Conservation (phyloP, 2,113 vertebrate species). For the Heterotilapia buettikoferi region DNA sequence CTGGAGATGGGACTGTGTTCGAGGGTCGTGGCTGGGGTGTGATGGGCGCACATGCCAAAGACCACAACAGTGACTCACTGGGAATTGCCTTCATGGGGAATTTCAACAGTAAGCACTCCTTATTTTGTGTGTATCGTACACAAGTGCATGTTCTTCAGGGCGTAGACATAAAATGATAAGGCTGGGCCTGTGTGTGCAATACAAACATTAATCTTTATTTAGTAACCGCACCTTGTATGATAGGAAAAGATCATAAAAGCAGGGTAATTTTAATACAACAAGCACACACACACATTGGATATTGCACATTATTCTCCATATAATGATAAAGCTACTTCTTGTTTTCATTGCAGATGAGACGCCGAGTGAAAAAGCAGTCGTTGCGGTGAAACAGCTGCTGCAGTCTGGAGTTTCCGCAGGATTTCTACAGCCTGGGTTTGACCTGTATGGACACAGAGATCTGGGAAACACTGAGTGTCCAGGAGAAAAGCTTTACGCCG, state of each 20-base stretch:
- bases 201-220: background rate
- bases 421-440: constrained; percentile 19
- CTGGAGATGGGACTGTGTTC: constrained; percentile 68
- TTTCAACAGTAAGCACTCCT: constrained; percentile 64
- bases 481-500: constrained; percentile 49
- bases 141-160: background rate
- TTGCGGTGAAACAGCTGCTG: constrained; percentile 44
- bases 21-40: constrained; percentile 79
- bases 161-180: background rate
- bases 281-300: background rate
- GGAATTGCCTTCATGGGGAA: constrained; percentile 78
- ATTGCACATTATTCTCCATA: background rate
- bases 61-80: constrained; percentile 70
- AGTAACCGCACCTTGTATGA: background rate
- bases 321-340: background rate
- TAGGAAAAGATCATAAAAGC: background rate
- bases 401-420: constrained; percentile 30
- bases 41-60: constrained; percentile 69
- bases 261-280: background rate
- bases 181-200: background rate
- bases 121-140: background rate
- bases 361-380: constrained; percentile 31
- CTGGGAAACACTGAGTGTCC: constrained; percentile 57
- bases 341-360: constrained; percentile 46
- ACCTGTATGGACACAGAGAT: constrained; percentile 60